Percentiles rank a stretch among this genome's conserved stretches.
phyloP scores from a whole-genome alignment of 1,140 invertebrate genomes.

The Drosophila quadrilineata region DNA sequence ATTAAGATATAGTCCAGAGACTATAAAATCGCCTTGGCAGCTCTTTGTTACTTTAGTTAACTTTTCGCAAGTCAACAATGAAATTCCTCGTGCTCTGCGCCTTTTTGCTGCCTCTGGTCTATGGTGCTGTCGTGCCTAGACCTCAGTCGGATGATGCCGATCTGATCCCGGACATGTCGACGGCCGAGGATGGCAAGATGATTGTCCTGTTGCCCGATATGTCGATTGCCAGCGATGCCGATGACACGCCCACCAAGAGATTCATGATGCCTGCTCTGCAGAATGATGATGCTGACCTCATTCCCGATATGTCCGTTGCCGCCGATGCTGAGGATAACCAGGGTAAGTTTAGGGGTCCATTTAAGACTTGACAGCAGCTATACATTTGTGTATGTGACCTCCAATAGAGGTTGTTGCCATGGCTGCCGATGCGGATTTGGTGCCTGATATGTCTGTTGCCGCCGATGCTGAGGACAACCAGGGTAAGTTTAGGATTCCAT shows the following conservation, averaged over 20 bases:
- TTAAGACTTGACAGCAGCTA: background rate
- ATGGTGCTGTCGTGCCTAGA: slow-evolving; percentile 29
- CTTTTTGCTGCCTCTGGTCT: slow-evolving; percentile 57
- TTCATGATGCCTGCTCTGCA: too few species aligned
- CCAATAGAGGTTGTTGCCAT: background rate
- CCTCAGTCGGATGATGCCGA: background rate
- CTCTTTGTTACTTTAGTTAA: slow-evolving; percentile 19
- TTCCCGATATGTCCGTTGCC: slow-evolving; percentile 44
- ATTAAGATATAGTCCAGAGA: too few species aligned
- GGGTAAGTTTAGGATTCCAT: too few species aligned
- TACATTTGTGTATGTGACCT: too few species aligned
- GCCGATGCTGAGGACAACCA: slow-evolving; percentile 22
- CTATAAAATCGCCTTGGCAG: slow-evolving; percentile 35
- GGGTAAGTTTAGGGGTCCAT: background rate
- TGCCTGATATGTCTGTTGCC: slow-evolving; percentile 56
- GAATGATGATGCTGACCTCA: background rate
- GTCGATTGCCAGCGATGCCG: slow-evolving; percentile 47
- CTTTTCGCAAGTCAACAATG: slow-evolving; percentile 31
- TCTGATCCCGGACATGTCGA: slow-evolving; percentile 39
- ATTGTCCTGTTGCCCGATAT: slow-evolving; percentile 30
- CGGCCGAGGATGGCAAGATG: slow-evolving; percentile 16
- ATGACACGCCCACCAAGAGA: slow-evolving; percentile 2
- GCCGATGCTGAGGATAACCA: slow-evolving; percentile 28
- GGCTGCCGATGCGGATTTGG: slow-evolving; percentile 29
- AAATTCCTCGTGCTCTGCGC: slow-evolving; percentile 51